Evolutionary conservation across 2,113 vertebrate species (phyloP), one percentile per base, ranked within the genome.

Genomic region (Tiliqua scincoides): DNA sequence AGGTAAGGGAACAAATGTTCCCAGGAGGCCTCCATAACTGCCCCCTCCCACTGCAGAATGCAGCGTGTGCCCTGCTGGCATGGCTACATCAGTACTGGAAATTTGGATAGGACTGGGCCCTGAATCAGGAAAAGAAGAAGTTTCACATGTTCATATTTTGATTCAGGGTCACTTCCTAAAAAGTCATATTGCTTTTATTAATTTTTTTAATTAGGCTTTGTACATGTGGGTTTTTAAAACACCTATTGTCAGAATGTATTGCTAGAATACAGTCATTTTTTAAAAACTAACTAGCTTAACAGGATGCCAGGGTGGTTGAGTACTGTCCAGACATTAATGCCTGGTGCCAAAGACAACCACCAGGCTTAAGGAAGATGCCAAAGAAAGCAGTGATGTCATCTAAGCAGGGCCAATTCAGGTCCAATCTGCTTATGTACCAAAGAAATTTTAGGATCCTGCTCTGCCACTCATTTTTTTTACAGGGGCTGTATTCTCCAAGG

Each of bases 171-270:
- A 95, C 91, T 95, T 96, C 93, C 91, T 96, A 94, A 95, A 93
- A 95, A 93, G 93, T 93, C 92, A 86, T 93, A 95, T 91, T n/a
- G n/a, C n/a, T n/a, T n/a, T n/a, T n/a, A 96, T 96, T 95, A 94
- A 93, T 89, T 91, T 95, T 96, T 96, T 93, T 95, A 95, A 94
- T 94, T 95, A 48, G 30, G 14, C 17, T 72, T 18, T 72, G 54
- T 83, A 62, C 6, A 30, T n/a, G 30, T 14, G 59, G 8, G 6
- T 43, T 30, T 81, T 32, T 18, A n/a, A 80, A 54, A 73, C 21
- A 27, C 17, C 17, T 57, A 15, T 27, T 14, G 67, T 83, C 35
- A 61, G 52, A 30, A 21, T 71, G 52, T 71, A 37, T 59, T 94
- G 94, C 92, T 94, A 96, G 93, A 87, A 25, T 84, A 95, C 93